phyloP scores from a whole-genome alignment of 2,113 vertebrate genomes.

The Periophthalmus modestus region DNA sequence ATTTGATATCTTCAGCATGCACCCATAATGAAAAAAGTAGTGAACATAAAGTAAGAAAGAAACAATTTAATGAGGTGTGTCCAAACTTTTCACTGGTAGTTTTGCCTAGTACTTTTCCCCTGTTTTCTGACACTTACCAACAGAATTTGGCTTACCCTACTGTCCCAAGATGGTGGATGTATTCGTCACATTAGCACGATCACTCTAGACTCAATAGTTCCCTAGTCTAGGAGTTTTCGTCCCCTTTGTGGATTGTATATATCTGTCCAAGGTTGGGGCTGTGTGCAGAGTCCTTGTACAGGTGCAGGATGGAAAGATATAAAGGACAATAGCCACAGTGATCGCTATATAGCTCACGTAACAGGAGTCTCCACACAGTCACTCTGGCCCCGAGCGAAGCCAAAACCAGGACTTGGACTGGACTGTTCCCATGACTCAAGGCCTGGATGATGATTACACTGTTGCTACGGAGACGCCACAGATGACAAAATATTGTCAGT shows the following conservation, averaged over 20 bases:
- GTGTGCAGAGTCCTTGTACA: conserved; percentile 39
- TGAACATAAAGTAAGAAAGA: no score
- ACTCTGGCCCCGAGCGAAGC: conserved; percentile 48
- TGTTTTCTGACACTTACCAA: background rate
- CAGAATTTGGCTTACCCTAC: background rate
- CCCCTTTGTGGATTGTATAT: conserved; percentile 10
- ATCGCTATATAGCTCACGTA: conserved; percentile 49
- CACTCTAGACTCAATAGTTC: background rate
- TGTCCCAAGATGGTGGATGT: background rate
- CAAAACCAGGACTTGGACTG: conserved; percentile 63
- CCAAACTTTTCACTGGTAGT: no score
- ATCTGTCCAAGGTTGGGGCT: conserved; percentile 19
- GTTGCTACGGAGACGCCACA: conserved; percentile 61
- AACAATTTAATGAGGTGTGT: no score
- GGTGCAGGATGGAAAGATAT: conserved; percentile 57
- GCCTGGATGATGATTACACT: conserved; percentile 60
- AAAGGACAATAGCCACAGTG: conserved; percentile 45
- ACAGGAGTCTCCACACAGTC: conserved; percentile 55
- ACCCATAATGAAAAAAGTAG: no score
- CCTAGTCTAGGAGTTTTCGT: background rate
- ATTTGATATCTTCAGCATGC: no score
- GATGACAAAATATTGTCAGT: conserved; percentile 72
- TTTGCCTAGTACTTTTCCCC: no score
- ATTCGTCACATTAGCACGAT: background rate
- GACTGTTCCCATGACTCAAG: conserved; percentile 67